phyloP scores from a whole-genome alignment of 1,140 invertebrate species.

The Pogonognathellus flavescens region DNA sequence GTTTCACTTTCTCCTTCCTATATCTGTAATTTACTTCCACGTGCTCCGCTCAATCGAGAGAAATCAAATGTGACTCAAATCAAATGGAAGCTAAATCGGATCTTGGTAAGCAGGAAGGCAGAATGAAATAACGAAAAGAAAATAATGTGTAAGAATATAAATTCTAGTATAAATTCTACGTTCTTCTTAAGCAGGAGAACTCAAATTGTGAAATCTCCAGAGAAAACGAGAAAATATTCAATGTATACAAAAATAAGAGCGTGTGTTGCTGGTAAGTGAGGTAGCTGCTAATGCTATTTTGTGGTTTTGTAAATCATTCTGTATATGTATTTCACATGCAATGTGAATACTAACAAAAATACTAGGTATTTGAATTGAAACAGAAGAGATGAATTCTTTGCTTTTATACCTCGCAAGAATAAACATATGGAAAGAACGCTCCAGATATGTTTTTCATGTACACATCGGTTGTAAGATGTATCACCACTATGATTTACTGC shows the following conservation, averaged over 20 bases:
- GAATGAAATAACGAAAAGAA: background rate
- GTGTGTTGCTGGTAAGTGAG: background rate
- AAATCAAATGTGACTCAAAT: constrained; percentile 50
- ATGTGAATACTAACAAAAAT: constrained; percentile 35
- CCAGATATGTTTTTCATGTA: background rate
- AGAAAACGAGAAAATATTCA: background rate
- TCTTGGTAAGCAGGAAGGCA: constrained; percentile 13
- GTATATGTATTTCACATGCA: constrained; percentile 3
- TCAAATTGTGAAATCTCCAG: too few relatives aligned
- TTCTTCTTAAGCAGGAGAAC: background rate
- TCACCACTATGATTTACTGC: constrained; percentile 17
- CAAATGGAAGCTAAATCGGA: constrained; percentile 39
- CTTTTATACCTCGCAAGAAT: background rate
- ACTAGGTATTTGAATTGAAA: background rate
- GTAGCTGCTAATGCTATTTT: background rate
- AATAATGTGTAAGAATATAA: background rate
- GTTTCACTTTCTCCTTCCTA: constrained; percentile 14
- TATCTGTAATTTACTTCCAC: constrained; percentile 48
- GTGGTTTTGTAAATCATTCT: constrained; percentile 20
- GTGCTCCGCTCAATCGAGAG: constrained; percentile 49
- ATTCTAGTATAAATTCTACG: background rate
- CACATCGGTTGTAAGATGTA: background rate
- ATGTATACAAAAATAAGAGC: background rate
- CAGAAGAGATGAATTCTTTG: background rate
- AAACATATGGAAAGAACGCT: background rate